phyloP scores from a whole-genome alignment of 30 jellyfish, hydroid and myxozoan species.

The Sanderia malayensis region DNA sequence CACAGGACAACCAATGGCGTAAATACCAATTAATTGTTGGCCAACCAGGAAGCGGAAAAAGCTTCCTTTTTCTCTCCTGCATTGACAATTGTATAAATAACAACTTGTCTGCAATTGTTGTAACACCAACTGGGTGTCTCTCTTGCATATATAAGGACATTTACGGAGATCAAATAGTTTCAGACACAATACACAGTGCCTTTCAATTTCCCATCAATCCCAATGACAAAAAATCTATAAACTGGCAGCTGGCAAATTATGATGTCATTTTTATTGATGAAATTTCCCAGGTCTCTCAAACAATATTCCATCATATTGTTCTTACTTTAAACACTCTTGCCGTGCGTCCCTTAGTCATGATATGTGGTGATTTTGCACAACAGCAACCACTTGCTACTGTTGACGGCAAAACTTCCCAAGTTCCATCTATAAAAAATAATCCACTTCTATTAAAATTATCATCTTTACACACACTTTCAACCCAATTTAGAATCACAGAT shows the following conservation, averaged over 20 bases:
- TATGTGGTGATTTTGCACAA: constrained; percentile 38
- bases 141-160: constrained; percentile 4
- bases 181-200: constrained; percentile 32
- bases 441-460: no score
- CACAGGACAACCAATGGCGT: no score
- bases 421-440: neutral
- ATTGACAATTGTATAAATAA: neutral
- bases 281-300: constrained; percentile 2
- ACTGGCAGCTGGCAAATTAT: constrained; percentile 15
- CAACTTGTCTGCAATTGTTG: constrained; percentile 13
- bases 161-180: neutral
- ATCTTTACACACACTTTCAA: no score
- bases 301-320: constrained; percentile 1
- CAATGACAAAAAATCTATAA: neutral
- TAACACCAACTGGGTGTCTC: constrained; percentile 37
- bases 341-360: constrained; percentile 1
- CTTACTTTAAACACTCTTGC: neutral
- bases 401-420: neutral
- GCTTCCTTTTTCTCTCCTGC: neutral
- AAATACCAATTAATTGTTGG: constrained; percentile 12
- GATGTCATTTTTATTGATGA: constrained; percentile 35
- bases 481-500: no score
- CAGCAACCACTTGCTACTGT: constrained; percentile 40
- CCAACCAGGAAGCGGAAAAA: constrained; percentile 29
- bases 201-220: neutral